These are phyloP conservation scores for Micoletzkya japonica DNA, from an alignment of 2,888 invertebrate species.

Conservation along the genomic window DNA sequence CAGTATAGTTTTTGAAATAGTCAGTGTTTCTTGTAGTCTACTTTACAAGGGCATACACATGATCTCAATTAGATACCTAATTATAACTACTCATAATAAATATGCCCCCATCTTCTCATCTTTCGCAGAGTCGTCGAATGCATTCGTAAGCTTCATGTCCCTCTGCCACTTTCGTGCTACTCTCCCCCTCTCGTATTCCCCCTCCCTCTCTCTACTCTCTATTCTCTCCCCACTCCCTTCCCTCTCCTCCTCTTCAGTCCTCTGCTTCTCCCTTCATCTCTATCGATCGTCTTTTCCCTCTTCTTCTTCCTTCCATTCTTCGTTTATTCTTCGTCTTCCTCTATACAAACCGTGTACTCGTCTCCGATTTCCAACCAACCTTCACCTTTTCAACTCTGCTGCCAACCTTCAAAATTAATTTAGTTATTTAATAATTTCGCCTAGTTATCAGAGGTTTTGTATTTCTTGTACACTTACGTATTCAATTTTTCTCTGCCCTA, in stretches of 20 bases:
- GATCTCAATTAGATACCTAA: neutral
- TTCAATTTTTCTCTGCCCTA: too few relatives aligned
- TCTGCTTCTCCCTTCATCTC: neutral
- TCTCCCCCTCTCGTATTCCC: neutral
- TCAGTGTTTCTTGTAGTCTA: too few relatives aligned
- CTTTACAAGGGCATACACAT: too few relatives aligned
- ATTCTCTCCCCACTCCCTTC: neutral
- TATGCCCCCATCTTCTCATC: neutral
- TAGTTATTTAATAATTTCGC: too few relatives aligned
- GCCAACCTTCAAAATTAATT: too few relatives aligned
- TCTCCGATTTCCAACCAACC: too few relatives aligned
- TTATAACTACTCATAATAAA: neutral
- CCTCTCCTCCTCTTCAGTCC: neutral
- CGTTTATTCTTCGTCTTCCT: neutral
- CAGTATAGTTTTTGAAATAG: too few relatives aligned
- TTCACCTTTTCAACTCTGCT: too few relatives aligned
- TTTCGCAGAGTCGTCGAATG: constrained; percentile 5
- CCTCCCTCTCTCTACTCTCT: constrained; percentile 7
- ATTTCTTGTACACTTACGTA: too few relatives aligned
- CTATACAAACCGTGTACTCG: too few relatives aligned
- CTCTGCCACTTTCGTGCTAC: neutral
- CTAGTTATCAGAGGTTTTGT: too few relatives aligned
- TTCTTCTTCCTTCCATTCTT: neutral
- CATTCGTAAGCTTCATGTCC: neutral
- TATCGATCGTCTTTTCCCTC: neutral